Evolutionary conservation across 35 echinoderm and acorn worm genomes (phyloP).

Genomic region (Diadema setosum): DNA sequence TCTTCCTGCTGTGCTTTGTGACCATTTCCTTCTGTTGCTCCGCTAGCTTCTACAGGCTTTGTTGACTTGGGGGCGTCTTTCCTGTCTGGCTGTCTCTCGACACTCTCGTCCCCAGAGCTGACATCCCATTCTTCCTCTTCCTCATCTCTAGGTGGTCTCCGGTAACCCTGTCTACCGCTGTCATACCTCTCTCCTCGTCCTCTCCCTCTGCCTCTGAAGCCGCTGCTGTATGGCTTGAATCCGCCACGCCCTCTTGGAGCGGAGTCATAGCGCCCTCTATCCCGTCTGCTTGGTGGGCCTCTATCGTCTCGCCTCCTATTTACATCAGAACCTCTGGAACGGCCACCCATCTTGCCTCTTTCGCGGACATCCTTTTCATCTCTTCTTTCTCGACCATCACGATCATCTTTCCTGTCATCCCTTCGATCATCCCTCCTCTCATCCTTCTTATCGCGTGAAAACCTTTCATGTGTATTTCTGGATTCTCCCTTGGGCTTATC

Average conservation of each 20-base stretch:
- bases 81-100: slow-evolving; percentile 20
- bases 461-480: not conserved
- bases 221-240: slow-evolving; percentile 15
- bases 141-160: not conserved
- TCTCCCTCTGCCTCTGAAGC: slow-evolving; percentile 45
- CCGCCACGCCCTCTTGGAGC: not conserved
- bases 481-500: not conserved
- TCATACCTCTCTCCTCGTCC: slow-evolving; percentile 56
- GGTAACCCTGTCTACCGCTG: not conserved
- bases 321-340: not conserved
- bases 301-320: slow-evolving; percentile 33
- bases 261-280: slow-evolving; percentile 21
- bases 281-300: slow-evolving; percentile 11
- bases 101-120: slow-evolving; percentile 44
- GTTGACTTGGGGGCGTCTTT: slow-evolving; percentile 6
- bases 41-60: not conserved
- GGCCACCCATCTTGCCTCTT: not conserved
- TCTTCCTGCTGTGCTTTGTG: not conserved
- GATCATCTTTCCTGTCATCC: not conserved
- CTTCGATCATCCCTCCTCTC: not conserved
- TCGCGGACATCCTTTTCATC: not conserved
- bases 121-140: slow-evolving; percentile 56
- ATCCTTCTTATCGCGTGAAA: slow-evolving; percentile 5
- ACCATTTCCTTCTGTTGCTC: slow-evolving; percentile 4
- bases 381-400: not conserved